phyloP scores from a whole-genome alignment of 2,113 vertebrate species.

The Columbina picui region DNA sequence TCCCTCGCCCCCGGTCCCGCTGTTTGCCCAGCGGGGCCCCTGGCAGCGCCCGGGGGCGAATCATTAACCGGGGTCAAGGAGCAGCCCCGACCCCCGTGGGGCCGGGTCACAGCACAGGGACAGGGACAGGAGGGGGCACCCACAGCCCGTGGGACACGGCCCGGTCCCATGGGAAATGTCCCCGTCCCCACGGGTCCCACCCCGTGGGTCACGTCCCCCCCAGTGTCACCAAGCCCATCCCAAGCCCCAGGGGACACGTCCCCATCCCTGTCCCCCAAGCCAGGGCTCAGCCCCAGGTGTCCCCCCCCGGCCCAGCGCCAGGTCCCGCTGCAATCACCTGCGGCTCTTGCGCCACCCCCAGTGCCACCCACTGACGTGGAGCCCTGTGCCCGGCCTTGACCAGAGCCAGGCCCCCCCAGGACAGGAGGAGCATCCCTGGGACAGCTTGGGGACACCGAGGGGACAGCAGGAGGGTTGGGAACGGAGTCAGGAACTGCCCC shows the following conservation, averaged over 20 bases:
- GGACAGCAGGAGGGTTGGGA: no score
- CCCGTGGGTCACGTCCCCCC: rapidly evolving
- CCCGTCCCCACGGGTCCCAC: rapidly evolving
- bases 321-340: rapidly evolving
- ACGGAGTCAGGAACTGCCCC: rapidly evolving
- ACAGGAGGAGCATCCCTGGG: rapidly evolving
- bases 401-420: not conserved
- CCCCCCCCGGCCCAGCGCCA: not conserved
- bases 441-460: no score
- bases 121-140: not conserved
- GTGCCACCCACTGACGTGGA: not conserved
- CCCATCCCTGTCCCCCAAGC: not conserved
- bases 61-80: slow-evolving; percentile 46
- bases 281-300: no score
- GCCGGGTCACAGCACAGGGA: rapidly evolving
- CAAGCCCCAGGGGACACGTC: rapidly evolving
- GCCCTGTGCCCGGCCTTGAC: not conserved
- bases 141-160: rapidly evolving
- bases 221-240: rapidly evolving
- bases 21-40: not conserved
- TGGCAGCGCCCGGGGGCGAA: not conserved
- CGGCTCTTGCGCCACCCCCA: not conserved
- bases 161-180: no score
- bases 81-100: not conserved
- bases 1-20: not conserved